phyloP scores from a whole-genome alignment of 1,140 invertebrate genomes.

The Ylistrum balloti region DNA sequence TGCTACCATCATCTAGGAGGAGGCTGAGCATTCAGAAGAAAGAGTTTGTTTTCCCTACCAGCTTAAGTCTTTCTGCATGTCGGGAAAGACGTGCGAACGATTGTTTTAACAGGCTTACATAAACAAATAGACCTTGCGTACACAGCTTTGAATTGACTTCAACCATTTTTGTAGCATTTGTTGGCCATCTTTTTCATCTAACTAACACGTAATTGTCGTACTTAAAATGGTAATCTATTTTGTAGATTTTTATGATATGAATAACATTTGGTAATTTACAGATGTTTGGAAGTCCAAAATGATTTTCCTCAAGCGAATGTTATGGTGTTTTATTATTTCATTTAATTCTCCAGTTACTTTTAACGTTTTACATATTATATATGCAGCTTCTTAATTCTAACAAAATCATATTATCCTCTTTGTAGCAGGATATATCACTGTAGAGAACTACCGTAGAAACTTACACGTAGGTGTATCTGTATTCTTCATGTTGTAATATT shows the following conservation, averaged over 20 bases:
- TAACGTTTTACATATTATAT: neutral
- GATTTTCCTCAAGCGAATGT: conserved; percentile 32
- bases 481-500: too few species aligned
- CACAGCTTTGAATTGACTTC: conserved; percentile 32
- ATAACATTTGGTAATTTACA: conserved; percentile 1
- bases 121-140: conserved; percentile 19
- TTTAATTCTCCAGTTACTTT: conserved; percentile 8
- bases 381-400: neutral
- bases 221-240: neutral
- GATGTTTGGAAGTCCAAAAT: neutral
- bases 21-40: neutral
- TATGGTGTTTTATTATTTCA: conserved; percentile 14
- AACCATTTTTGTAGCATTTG: neutral
- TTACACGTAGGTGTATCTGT: too few species aligned
- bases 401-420: too few species aligned
- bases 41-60: conserved; percentile 20
- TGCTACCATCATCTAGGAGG: neutral
- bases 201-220: neutral
- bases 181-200: conserved; percentile 10
- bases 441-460: too few species aligned
- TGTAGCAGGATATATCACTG: too few species aligned
- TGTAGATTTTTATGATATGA: conserved; percentile 1
- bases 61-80: conserved; percentile 6
- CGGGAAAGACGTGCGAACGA: neutral
- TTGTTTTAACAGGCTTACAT: neutral